Evolutionary conservation across 2,888 invertebrate species (phyloP), one percentile per base, ranked within the genome.

Genomic region (Ochropleura plecta): DNA sequence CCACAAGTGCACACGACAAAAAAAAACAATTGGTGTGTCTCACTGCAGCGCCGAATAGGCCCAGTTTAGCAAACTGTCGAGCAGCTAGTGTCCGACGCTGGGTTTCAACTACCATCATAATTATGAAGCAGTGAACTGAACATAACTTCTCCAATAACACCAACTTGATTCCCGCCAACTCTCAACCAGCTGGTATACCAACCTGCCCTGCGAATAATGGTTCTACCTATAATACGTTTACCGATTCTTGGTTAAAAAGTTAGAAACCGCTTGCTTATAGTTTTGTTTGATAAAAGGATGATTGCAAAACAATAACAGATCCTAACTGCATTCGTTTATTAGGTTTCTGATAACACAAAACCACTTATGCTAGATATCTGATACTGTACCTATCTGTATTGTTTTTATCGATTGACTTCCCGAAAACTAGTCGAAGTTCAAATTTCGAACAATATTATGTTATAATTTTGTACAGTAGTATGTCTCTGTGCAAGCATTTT

Each of bases 311-410:
- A 46, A 40, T 5, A 57, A 59, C 4, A 14, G 9, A 12, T 44
- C 9, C n/a, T 5, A 44, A 59, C 46, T 59, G 40, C 12, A 57
- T 48, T n/a, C 3, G 8, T 49, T 74, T 76, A 73, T 62, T 42
- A 62, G 51, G 40, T 63, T 60, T 72, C 3, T 20, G 59, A 75
- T 75, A 59, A 70, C 44, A 57, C 44, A 40, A 70, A 59, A 46
- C 49, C 40, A 59, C 44, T 78, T n/a, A n/a, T 44, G 9, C 0
- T 3, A 18, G 20, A 57, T 59, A 76, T 70, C 57, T 57, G 70
- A 59, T 75, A 75, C 14, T 46, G n/a, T 69, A 69, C 78, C 68
- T 78, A 69, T 75, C 68, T 78, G 12, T 8, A 14, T 75, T 49
- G 42, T 14, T n/a, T 68, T 51, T 79, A 59, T 59, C 4, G 59